Evolutionary conservation across 2,113 vertebrate species (phyloP).

Genomic region (Potamarius usumacintae): DNA sequence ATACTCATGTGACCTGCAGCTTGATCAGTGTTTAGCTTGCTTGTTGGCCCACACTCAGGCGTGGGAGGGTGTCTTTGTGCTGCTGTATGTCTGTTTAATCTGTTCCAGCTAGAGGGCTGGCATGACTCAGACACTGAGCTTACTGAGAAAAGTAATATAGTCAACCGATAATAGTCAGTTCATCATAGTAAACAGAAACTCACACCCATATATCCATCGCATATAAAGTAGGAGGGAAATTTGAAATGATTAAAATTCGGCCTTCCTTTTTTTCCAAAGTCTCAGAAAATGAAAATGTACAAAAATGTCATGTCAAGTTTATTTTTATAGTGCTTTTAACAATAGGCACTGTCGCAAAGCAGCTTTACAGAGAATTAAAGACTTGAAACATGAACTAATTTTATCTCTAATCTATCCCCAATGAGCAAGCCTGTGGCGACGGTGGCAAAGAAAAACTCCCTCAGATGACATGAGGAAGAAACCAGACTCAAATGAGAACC

Average conservation of each 20-base stretch:
- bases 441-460: too few relatives aligned
- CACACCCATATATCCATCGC: not conserved
- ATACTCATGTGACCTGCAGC: constrained; percentile 30
- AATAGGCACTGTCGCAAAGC: too few relatives aligned
- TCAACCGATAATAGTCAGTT: not conserved
- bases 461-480: too few relatives aligned
- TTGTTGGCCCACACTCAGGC: constrained; percentile 25
- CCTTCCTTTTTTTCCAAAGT: not conserved
- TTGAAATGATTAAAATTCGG: not conserved
- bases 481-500: too few relatives aligned
- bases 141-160: not conserved
- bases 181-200: not conserved
- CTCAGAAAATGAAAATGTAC: not conserved
- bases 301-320: too few relatives aligned
- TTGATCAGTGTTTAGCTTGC: constrained; percentile 23
- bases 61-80: constrained; percentile 15
- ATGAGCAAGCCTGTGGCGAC: too few relatives aligned
- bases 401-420: too few relatives aligned
- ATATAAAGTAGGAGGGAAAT: not conserved
- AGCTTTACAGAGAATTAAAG: too few relatives aligned
- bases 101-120: constrained; percentile 36
- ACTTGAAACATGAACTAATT: too few relatives aligned
- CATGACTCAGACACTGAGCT: not conserved
- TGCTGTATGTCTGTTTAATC: constrained; percentile 13
- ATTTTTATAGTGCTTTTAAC: too few relatives aligned